A percentile compares a stretch with the other conserved stretches of the same genome.
Conservation (phyloP, 2,797 vertebrate genomes). For the Lepilemur ruficaudatus region DNA sequence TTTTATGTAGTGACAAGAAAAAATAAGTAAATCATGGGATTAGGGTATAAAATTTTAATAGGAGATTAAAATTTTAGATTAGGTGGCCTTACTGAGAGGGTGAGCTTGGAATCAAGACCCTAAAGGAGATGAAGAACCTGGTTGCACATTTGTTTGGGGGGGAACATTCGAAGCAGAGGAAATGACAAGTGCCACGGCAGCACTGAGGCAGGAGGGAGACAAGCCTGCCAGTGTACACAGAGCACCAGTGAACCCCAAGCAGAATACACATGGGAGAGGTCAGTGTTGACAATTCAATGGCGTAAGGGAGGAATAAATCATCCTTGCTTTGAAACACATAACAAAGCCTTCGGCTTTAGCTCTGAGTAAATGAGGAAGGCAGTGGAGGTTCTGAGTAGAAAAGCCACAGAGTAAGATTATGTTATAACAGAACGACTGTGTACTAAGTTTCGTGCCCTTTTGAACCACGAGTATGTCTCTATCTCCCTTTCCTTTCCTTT, state of each 20-base stretch:
- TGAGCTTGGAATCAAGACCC: not conserved
- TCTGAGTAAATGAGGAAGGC: not conserved
- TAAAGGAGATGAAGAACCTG: not conserved
- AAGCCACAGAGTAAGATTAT: rapidly evolving
- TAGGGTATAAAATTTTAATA: not conserved
- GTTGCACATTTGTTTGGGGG: not conserved
- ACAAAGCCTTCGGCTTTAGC: not conserved
- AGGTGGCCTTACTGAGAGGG: not conserved
- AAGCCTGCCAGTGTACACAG: rapidly evolving
- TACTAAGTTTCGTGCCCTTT: not conserved
- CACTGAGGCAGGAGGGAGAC: not conserved
- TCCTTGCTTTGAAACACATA: rapidly evolving
- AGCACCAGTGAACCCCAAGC: not conserved
- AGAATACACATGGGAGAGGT: not conserved
- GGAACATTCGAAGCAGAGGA: not conserved
- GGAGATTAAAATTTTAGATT: not conserved
- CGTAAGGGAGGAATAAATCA: not conserved
- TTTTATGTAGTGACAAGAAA: not conserved
- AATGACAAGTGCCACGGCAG: not conserved
- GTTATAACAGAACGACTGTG: rapidly evolving
- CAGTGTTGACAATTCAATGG: no score
- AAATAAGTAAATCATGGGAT: not conserved
- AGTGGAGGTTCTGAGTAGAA: not conserved
- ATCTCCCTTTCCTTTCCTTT: not conserved
- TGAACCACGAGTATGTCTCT: not conserved